Evolutionary conservation across 37 sponge, comb jelly and placozoan species (phyloP).

Genomic region (Tethya wilhelma): DNA sequence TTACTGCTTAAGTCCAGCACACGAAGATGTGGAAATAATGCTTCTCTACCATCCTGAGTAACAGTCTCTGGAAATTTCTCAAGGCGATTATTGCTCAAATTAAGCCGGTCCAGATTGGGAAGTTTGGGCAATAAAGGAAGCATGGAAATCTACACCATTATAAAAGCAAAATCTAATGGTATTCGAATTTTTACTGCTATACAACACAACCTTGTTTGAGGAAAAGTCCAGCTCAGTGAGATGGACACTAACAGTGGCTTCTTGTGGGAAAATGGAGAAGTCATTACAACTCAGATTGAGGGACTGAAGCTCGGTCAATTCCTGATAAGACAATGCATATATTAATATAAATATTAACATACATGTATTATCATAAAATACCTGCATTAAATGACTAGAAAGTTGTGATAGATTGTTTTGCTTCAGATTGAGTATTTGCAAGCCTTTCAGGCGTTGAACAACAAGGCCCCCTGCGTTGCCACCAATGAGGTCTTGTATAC

Average conservation of each 20-base stretch:
- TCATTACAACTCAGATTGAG: slow-evolving; percentile 64
- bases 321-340: slow-evolving; percentile 13
- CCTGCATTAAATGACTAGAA: slow-evolving; percentile 48
- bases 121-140: slow-evolving; percentile 6
- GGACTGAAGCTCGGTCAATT: slow-evolving; percentile 23
- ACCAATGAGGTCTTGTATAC: too few species aligned
- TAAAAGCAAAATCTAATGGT: neutral
- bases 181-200: neutral
- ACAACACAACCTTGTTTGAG: slow-evolving; percentile 36
- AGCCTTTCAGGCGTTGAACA: too few species aligned
- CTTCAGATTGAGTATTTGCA: too few species aligned
- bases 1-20: slow-evolving; percentile 50
- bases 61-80: slow-evolving; percentile 33
- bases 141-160: neutral
- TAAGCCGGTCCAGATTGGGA: slow-evolving; percentile 41
- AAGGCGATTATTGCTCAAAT: slow-evolving; percentile 52
- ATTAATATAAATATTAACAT: neutral
- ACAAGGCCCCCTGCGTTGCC: too few species aligned
- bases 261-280: slow-evolving; percentile 44
- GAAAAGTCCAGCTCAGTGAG: slow-evolving; percentile 60
- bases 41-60: neutral
- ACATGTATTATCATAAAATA: slow-evolving; percentile 4
- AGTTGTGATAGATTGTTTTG: too few species aligned
- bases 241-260: slow-evolving; percentile 22
- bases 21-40: slow-evolving; percentile 18